A percentile compares a stretch with the other conserved stretches of the same genome.
These are phyloP conservation scores for Lates calcarifer DNA, from an alignment of 2,113 vertebrate genomes.

Conservation along the genomic window DNA sequence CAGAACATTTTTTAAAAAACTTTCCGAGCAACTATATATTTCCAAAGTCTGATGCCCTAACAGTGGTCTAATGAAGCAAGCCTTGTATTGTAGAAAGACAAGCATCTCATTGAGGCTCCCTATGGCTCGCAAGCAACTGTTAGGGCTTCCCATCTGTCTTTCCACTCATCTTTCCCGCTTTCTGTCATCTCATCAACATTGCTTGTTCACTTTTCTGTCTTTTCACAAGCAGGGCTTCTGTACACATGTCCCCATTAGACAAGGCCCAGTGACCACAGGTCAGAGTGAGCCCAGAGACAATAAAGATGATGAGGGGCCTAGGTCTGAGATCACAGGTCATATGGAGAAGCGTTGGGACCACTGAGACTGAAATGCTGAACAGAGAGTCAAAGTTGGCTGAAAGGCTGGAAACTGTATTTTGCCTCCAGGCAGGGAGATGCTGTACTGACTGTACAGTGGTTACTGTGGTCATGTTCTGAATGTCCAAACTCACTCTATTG, in stretches of 20 bases:
- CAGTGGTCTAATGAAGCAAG: constrained; percentile 44
- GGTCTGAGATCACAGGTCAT: constrained; percentile 65
- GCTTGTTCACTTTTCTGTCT: constrained; percentile 41
- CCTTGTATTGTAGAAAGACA: constrained; percentile 44
- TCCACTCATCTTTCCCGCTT: constrained; percentile 32
- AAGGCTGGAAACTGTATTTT: constrained; percentile 48
- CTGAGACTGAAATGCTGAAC: constrained; percentile 47
- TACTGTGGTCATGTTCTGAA: constrained; percentile 44
- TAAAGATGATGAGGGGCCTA: constrained; percentile 60
- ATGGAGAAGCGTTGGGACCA: constrained; percentile 37
- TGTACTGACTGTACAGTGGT: constrained; percentile 36
- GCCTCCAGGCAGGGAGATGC: constrained; percentile 38
- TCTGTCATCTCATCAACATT: constrained; percentile 58
- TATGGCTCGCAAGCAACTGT: constrained; percentile 29
- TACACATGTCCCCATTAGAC: constrained; percentile 69
- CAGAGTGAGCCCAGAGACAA: constrained; percentile 52
- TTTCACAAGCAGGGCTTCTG: constrained; percentile 61
- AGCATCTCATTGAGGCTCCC: constrained; percentile 54
- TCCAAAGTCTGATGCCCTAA: not conserved
- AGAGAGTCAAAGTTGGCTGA: constrained; percentile 35
- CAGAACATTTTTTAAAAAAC: constrained; percentile 3
- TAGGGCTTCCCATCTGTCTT: constrained; percentile 32
- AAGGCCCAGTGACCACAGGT: constrained; percentile 62
- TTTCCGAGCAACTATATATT: constrained; percentile 57
- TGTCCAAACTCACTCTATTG: constrained; percentile 37